These are phyloP conservation scores for Podiceps cristatus DNA, from an alignment of 2,113 vertebrate genomes.

Conservation along the genomic window DNA sequence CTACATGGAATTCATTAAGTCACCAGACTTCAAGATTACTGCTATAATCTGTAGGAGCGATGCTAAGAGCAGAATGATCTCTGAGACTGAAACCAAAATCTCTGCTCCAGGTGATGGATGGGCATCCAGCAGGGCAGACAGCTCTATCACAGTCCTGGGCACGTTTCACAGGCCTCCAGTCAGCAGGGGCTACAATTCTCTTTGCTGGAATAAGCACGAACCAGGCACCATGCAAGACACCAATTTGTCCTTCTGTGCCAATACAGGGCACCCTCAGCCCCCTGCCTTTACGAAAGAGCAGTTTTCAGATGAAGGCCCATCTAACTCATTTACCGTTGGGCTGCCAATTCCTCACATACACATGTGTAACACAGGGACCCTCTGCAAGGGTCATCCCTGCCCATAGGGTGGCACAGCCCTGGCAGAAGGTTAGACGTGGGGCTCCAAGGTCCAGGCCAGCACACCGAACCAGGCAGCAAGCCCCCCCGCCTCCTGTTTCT, in stretches of 20 bases:
- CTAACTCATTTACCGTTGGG: neutral
- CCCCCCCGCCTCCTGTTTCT: neutral
- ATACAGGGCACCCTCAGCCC: neutral
- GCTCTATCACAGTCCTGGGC: neutral
- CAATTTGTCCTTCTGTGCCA: neutral
- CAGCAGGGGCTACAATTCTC: neutral
- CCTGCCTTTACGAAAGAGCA: neutral
- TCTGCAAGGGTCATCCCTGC: neutral
- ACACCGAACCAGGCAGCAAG: neutral
- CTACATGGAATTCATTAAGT: neutral
- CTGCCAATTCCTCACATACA: neutral
- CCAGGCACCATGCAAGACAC: no score
- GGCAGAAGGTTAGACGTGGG: fast-evolving
- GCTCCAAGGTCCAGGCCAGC: neutral
- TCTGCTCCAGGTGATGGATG: fast-evolving
- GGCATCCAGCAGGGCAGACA: neutral
- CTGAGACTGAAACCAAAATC: neutral
- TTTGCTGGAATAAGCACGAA: fast-evolving
- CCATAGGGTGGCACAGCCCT: neutral
- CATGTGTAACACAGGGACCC: fast-evolving
- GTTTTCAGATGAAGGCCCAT: neutral
- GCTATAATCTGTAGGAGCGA: neutral
- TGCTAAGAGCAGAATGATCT: neutral
- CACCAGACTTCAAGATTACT: neutral
- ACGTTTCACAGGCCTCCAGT: neutral